These are phyloP conservation scores for Sesamia inferens DNA, from an alignment of 2,888 invertebrate species.

Conservation along the genomic window DNA sequence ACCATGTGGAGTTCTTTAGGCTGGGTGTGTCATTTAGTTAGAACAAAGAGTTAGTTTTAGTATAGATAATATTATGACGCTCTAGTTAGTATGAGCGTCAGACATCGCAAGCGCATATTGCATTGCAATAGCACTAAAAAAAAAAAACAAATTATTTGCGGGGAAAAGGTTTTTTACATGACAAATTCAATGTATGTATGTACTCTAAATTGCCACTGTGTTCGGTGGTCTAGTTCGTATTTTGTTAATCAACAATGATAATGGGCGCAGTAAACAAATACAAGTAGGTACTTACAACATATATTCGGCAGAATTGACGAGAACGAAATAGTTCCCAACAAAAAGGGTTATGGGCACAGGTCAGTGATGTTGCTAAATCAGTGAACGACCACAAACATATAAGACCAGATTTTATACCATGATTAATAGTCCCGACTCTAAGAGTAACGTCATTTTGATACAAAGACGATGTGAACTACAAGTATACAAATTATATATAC, in stretches of 20 bases:
- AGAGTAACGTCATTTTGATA: background rate
- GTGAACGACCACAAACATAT: background rate
- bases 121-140: slow-evolving; percentile 31
- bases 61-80: slow-evolving; percentile 14
- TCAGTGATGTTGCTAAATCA: background rate
- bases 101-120: slow-evolving; percentile 10
- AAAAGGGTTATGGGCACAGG: slow-evolving; percentile 13
- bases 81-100: slow-evolving; percentile 29
- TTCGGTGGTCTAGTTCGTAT: slow-evolving; percentile 21
- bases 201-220: background rate
- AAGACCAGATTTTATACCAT: background rate
- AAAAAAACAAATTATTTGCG: slow-evolving; percentile 12
- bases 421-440: background rate
- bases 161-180: background rate
- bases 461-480: background rate
- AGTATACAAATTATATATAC: no score
- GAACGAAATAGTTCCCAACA: background rate
- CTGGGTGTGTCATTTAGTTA: slow-evolving; percentile 32
- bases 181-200: background rate
- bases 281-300: slow-evolving; percentile 9
- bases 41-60: slow-evolving; percentile 52
- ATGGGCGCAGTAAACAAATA: slow-evolving; percentile 35
- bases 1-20: background rate
- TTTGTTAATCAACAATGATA: slow-evolving; percentile 41
- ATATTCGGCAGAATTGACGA: slow-evolving; percentile 5